A percentile compares a stretch with the other conserved stretches of the same genome.
Evolutionary conservation across 2,888 invertebrate genomes (phyloP).

Genomic region (Pyrrhosoma nymphula): DNA sequence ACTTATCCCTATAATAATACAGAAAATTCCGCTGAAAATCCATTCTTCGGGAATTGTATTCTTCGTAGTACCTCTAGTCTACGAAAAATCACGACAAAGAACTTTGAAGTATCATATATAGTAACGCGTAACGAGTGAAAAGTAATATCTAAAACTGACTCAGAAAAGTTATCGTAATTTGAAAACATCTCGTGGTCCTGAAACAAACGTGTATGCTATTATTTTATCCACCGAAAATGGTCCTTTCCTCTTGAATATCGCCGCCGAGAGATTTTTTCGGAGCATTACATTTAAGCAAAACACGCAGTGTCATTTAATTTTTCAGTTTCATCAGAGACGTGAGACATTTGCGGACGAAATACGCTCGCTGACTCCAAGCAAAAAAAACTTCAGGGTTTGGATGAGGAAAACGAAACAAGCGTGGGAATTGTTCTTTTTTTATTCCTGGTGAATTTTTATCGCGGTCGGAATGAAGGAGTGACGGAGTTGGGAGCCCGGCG

Average conservation of each 20-base stretch:
- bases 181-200: background rate
- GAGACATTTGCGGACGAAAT: background rate
- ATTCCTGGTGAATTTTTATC: background rate
- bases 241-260: background rate
- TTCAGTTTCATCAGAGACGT: slow-evolving; percentile 1
- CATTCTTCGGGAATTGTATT: too few species aligned
- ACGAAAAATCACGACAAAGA: background rate
- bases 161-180: background rate
- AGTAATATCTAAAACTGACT: background rate
- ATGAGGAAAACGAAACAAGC: background rate
- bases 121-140: background rate
- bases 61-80: background rate
- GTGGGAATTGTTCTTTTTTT: background rate
- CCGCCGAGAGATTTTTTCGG: background rate
- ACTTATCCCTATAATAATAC: too few species aligned
- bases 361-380: background rate
- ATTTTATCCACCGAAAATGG: background rate
- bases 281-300: slow-evolving; percentile 19
- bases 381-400: background rate
- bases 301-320: slow-evolving; percentile 15
- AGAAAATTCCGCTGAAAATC: too few species aligned
- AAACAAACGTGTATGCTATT: background rate
- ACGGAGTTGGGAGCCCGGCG: background rate
- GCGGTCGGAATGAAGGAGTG: background rate
- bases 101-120: background rate